Evolutionary conservation across 2,888 invertebrate species (phyloP).

Genomic region (Diaprepes abbreviatus): DNA sequence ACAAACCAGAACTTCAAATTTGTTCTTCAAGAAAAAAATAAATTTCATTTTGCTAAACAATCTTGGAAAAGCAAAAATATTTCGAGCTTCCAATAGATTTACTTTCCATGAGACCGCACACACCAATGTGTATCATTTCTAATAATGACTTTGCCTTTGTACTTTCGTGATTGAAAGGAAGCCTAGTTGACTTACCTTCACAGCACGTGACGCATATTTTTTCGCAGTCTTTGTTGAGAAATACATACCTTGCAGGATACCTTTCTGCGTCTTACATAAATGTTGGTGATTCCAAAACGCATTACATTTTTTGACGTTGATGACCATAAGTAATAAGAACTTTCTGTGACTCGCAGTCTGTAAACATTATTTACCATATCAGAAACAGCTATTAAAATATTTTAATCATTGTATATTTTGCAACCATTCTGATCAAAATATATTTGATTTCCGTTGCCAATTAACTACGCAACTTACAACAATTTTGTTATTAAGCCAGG

Average conservation of each 20-base stretch:
- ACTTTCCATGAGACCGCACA: neutral
- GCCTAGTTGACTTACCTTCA: conserved; percentile 57
- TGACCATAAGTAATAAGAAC: too few species aligned
- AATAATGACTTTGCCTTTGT: conserved; percentile 47
- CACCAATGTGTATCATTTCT: conserved; percentile 55
- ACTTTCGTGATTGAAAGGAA: conserved; percentile 51
- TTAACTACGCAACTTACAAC: neutral
- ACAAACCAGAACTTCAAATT: conserved; percentile 51
- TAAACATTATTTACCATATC: neutral
- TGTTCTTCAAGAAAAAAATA: too few species aligned
- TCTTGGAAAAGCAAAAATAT: conserved; percentile 42
- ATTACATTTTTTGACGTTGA: neutral
- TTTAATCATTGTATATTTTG: neutral
- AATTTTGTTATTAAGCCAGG: neutral
- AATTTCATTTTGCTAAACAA: too few species aligned
- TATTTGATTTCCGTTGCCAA: neutral
- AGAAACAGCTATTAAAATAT: neutral
- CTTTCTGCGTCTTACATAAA: conserved; percentile 10
- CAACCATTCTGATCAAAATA: neutral
- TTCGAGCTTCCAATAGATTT: conserved; percentile 3
- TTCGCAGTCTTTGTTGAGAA: neutral
- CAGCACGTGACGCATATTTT: conserved; percentile 42
- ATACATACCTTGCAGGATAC: neutral
- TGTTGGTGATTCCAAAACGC: conserved; percentile 40
- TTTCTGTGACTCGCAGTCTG: too few species aligned